Conservation (phyloP, 2,888 invertebrate species). For the Euspilapteryx auroguttella region DNA sequence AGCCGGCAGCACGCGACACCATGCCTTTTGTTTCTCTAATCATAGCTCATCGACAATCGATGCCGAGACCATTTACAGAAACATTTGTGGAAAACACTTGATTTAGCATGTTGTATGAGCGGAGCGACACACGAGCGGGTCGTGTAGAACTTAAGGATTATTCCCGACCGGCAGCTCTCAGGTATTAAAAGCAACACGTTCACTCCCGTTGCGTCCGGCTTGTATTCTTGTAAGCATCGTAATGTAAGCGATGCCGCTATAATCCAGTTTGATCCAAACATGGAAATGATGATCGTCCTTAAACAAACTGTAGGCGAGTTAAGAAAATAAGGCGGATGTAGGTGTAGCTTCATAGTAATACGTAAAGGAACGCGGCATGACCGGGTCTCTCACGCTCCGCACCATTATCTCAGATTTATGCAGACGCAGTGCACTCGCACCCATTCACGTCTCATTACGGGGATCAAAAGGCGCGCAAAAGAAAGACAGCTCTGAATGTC, state of each 20-base stretch:
- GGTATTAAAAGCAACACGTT: too few species aligned
- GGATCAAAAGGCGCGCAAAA: conserved; percentile 31
- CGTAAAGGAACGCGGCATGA: conserved; percentile 44
- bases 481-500: conserved; percentile 37
- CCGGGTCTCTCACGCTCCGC: conserved; percentile 43
- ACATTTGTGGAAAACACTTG: conserved; percentile 16
- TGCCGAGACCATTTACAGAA: too few species aligned
- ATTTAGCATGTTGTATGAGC: conserved; percentile 19
- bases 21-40: conserved; percentile 23
- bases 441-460: conserved; percentile 47
- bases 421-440: conserved; percentile 32
- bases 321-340: too few species aligned
- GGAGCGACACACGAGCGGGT: conserved; percentile 19
- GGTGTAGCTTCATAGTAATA: too few species aligned
- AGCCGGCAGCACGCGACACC: conserved; percentile 26
- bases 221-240: too few species aligned
- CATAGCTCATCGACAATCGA: conserved; percentile 12
- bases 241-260: too few species aligned
- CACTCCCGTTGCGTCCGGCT: too few species aligned
- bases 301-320: too few species aligned
- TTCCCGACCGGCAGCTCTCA: too few species aligned
- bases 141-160: conserved; percentile 24
- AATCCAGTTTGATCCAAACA: too few species aligned
- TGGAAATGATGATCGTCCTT: too few species aligned
- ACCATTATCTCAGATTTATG: conserved; percentile 46